phyloP scores from a whole-genome alignment of 2,113 vertebrate genomes.

The Heterotilapia buettikoferi region DNA sequence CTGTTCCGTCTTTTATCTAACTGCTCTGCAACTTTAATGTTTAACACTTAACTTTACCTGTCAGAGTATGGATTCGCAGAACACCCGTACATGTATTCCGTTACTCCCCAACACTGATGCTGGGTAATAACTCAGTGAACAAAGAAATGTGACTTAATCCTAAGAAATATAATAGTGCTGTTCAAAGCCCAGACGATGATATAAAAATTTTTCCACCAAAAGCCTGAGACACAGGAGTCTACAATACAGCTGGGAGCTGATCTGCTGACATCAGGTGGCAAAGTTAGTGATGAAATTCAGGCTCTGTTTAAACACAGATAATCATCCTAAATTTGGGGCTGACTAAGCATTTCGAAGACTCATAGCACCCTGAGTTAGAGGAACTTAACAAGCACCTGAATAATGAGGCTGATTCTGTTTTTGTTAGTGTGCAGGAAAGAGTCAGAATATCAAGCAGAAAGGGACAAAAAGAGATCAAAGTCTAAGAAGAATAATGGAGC shows the following conservation, averaged over 20 bases:
- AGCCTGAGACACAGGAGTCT: neutral
- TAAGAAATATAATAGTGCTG: neutral
- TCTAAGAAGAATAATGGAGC: neutral
- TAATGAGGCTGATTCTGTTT: neutral
- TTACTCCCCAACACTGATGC: neutral
- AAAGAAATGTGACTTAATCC: neutral
- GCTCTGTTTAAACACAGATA: neutral
- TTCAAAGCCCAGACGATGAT: neutral
- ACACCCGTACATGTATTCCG: neutral
- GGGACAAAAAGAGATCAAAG: neutral
- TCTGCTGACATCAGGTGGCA: neutral
- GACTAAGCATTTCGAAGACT: slow-evolving; percentile 19
- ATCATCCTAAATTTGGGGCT: neutral
- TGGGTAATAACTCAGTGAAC: neutral
- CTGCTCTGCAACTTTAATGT: neutral
- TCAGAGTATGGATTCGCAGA: neutral
- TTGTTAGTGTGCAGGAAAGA: neutral
- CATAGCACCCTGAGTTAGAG: slow-evolving; percentile 21
- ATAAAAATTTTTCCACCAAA: neutral
- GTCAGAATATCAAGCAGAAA: neutral
- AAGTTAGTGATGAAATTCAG: neutral
- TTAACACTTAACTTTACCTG: neutral
- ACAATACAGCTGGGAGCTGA: neutral
- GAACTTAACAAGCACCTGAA: neutral
- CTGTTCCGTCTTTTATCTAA: too few relatives aligned